phyloP scores from a whole-genome alignment of 2,113 vertebrate species.

The Pardalotus punctatus region DNA sequence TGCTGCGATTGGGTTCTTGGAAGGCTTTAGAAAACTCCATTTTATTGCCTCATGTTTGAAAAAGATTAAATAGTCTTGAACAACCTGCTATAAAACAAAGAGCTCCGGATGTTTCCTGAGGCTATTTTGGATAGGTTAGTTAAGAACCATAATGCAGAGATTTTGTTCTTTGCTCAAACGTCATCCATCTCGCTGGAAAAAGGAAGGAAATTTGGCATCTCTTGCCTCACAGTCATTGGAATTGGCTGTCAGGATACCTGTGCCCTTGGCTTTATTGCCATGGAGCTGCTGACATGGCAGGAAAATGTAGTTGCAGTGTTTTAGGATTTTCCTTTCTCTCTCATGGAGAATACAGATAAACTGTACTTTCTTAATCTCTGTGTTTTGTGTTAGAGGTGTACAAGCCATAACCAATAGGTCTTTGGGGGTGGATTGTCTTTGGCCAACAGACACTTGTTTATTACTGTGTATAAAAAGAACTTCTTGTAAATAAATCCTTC shows the following conservation, averaged over 20 bases:
- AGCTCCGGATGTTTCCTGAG: background rate
- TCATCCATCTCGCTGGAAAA: conserved; percentile 7
- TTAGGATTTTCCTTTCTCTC: too few relatives aligned
- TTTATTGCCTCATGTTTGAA: background rate
- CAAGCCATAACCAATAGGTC: too few relatives aligned
- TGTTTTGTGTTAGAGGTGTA: too few relatives aligned
- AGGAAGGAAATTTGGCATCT: background rate
- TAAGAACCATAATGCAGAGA: background rate
- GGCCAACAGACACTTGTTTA: too few relatives aligned
- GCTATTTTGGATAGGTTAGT: conserved; percentile 16
- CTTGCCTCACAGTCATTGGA: background rate
- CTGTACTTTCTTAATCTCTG: too few relatives aligned
- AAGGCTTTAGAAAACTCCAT: background rate
- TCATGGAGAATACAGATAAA: too few relatives aligned
- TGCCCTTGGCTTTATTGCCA: background rate
- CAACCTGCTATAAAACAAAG: background rate
- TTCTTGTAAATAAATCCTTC: too few relatives aligned
- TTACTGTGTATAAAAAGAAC: too few relatives aligned
- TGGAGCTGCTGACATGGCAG: background rate
- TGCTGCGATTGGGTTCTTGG: background rate
- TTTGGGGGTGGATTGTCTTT: too few relatives aligned
- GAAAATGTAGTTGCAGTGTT: too few relatives aligned
- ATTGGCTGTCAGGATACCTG: background rate
- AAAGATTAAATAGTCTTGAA: background rate
- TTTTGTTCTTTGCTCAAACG: conserved; percentile 23